These are phyloP conservation scores for Empis stercorea DNA, from an alignment of 2,888 invertebrate species.

Conservation along the genomic window DNA sequence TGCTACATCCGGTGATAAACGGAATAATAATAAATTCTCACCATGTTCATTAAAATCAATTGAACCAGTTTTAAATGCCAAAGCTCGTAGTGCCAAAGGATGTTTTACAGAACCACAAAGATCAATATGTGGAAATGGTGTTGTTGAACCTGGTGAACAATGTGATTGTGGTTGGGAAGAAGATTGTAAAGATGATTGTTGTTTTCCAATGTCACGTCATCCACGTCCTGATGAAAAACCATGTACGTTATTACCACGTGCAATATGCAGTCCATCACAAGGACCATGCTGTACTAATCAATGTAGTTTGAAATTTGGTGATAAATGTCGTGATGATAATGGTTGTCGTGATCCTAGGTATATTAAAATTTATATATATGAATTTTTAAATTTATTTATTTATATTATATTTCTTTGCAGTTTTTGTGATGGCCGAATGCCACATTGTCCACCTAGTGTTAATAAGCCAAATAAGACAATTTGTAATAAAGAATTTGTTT, in stretches of 20 bases:
- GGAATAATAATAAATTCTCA: conserved; percentile 95
- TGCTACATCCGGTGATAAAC: conserved; percentile 94
- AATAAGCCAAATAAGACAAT: conserved; percentile 90
- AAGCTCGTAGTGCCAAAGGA: conserved; percentile 78
- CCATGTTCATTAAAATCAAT: conserved; percentile 87
- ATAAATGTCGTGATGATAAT: conserved; percentile 84
- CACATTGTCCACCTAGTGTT: conserved; percentile 82
- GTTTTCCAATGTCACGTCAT: conserved; percentile 76
- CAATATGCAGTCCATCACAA: conserved; percentile 40
- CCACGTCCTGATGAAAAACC: conserved; percentile 67
- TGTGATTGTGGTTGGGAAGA: conserved; percentile 99
- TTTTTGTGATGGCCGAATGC: conserved; percentile 78
- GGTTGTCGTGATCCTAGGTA: conserved; percentile 70
- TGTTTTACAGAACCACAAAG: conserved; percentile 90
- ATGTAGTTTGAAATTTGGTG: conserved; percentile 72
- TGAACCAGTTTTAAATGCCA: conserved; percentile 81
- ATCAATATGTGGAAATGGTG: conserved; percentile 95
- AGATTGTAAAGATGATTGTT: conserved; percentile 88
- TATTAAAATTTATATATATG: too few species aligned
- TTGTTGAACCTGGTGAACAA: conserved; percentile 92
- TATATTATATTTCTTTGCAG: conserved; percentile 36
- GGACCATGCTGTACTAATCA: conserved; percentile 91
- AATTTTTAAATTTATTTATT: too few species aligned
- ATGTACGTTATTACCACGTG: conserved; percentile 67
- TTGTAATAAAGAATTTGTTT: conserved; percentile 94